Evolutionary conservation across 2,797 vertebrate genomes (phyloP).

Genomic region (Manis pentadactyla): DNA sequence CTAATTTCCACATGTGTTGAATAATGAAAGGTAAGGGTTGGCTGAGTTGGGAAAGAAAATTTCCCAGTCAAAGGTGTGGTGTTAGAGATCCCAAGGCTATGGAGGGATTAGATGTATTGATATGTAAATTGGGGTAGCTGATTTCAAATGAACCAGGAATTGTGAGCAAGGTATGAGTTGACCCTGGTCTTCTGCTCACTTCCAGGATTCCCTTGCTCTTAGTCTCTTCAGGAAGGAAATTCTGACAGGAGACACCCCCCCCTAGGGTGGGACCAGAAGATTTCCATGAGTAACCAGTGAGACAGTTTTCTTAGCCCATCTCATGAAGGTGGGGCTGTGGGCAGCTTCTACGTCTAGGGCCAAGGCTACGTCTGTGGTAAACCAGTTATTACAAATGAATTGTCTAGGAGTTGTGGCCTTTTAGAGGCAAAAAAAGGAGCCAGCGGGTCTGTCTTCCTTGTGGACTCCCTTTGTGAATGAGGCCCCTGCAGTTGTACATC

Average conservation of each 20-base stretch:
- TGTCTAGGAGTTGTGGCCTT: not conserved
- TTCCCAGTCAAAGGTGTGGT: conserved; percentile 60
- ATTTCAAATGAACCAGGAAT: not conserved
- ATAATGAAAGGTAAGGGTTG: conserved; percentile 16
- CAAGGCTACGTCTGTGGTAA: conserved; percentile 58
- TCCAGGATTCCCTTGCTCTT: conserved; percentile 10
- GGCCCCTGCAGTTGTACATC: not conserved
- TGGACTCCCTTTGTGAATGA: not conserved
- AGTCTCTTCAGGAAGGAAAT: conserved; percentile 34
- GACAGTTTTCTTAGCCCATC: conserved; percentile 16
- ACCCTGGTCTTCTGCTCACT: not conserved
- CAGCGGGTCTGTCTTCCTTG: not conserved
- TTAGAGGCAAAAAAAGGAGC: not conserved
- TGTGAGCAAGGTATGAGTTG: not conserved
- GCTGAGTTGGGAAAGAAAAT: not conserved
- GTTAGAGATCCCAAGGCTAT: not conserved
- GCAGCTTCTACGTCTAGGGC: conserved; percentile 44
- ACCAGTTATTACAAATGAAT: not conserved
- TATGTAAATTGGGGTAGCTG: not conserved
- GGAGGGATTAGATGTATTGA: not conserved
- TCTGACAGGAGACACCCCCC: not conserved
- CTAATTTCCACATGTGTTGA: conserved; percentile 32
- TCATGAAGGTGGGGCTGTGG: not conserved
- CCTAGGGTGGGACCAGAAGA: conserved; percentile 22
- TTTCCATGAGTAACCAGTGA: conserved; percentile 54